Base-by-base conservation (phyloP, 37 sponge, comb jelly and placozoan species). In the Cliona cf. orientalis region DNA sequence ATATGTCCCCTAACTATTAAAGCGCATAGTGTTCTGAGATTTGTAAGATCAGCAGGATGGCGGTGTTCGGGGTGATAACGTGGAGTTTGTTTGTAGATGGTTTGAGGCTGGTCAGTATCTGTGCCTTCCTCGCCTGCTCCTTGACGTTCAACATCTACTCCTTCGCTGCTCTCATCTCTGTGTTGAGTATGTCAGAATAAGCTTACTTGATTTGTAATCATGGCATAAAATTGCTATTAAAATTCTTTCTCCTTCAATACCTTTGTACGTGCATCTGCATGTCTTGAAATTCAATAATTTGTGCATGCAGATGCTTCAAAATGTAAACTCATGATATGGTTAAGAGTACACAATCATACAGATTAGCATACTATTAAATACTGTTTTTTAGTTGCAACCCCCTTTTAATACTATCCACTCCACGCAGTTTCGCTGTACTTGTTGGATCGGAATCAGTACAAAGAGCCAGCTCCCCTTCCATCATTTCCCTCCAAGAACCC, bases 41-140 rank as follows among this genome's bases (percentile, higher is more conserved):
- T 49, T 49, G 53, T n/a, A 46, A 32, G 6, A 23, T 53, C 4
- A 44, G 4, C 5, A 73, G 34, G 9, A 80, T 80, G 81, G 81
- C 82, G 12, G 31, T 72, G 1, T n/a, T 82, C 0, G 82, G 73
- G 0, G 22, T 82, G 35, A 25, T 87, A 12, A 42, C 69, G 55
- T 89, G 89, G 89, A 64, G 59, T 26, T 67, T 89, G 63, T 82
- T 82, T 71, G 89, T 89, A 25, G 89, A 89, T 60, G 46, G 46
- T 2, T 77, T 59, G 38, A 76, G 89, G 29, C 74, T 89, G 58
- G 42, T 83, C 23, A 83, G 84, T 53, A 40, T 89, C n/a, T 72
- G 64, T 26, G 31, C 45, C 1, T 83, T 89, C 56, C 79, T 83
- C 37, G 6, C 79, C 25, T 83, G 84, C 43, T 89, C 89, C 32